Percentiles rank a stretch among this genome's conserved stretches.
These are phyloP conservation scores for Trematomus bernacchii DNA, from an alignment of 2,797 vertebrate genomes.

Conservation along the genomic window DNA sequence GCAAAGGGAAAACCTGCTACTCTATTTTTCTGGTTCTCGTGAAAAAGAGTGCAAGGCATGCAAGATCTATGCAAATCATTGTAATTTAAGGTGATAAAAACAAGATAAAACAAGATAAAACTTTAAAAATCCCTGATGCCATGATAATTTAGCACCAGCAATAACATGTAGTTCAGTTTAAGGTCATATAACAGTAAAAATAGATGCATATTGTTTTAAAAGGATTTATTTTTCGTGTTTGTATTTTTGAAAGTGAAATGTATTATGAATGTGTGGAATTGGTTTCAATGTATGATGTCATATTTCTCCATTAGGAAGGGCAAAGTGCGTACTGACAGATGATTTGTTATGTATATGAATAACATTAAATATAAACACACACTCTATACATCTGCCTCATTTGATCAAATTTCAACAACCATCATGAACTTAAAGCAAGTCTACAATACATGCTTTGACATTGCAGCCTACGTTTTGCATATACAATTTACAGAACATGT, in stretches of 20 bases:
- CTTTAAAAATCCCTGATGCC: not conserved
- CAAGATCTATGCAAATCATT: not conserved
- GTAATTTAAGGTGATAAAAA: not conserved
- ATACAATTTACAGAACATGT: not conserved
- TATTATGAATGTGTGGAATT: slow-evolving; percentile 22
- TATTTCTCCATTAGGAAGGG: slow-evolving; percentile 12
- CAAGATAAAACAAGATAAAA: not conserved
- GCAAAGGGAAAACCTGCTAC: slow-evolving; percentile 18
- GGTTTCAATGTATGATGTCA: slow-evolving; percentile 24
- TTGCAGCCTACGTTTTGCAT: not conserved
- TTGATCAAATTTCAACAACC: not conserved
- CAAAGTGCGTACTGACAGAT: slow-evolving; percentile 26
- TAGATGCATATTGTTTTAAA: not conserved
- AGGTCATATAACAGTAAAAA: not conserved
- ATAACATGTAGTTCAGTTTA: not conserved
- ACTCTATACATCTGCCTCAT: not conserved
- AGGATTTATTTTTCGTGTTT: not conserved
- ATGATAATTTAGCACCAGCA: not conserved
- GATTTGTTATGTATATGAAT: not conserved
- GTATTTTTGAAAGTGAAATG: slow-evolving; percentile 2
- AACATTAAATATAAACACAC: not conserved
- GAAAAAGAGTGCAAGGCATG: not conserved
- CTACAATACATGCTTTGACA: not conserved
- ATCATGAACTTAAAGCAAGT: not conserved
- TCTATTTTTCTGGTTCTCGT: not conserved